Evolutionary conservation across 2,113 vertebrate genomes (phyloP).

Genomic region (Varanus salvator): DNA sequence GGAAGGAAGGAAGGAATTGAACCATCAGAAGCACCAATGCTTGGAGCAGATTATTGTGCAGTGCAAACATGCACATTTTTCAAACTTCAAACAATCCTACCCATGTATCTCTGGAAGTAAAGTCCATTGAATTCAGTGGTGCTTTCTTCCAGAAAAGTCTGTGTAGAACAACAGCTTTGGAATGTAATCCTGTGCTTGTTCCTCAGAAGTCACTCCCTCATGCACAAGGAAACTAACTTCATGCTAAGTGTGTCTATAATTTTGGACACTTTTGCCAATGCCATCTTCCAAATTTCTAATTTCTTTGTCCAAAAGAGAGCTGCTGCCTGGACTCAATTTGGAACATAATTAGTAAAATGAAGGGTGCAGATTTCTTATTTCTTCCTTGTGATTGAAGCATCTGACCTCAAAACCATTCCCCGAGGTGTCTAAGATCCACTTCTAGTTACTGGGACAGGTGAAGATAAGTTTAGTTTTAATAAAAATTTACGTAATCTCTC

Average conservation of each 20-base stretch:
- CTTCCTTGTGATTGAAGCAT: background rate
- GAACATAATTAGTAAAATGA: background rate
- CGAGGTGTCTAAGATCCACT: background rate
- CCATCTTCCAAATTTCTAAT: background rate
- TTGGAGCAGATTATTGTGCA: background rate
- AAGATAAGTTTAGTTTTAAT: too few relatives aligned
- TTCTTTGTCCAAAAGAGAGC: background rate
- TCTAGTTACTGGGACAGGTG: too few relatives aligned
- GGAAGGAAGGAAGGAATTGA: background rate
- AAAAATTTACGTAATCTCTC: too few relatives aligned
- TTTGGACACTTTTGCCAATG: background rate
- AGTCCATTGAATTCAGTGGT: background rate
- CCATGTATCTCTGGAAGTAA: background rate
- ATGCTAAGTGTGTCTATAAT: background rate
- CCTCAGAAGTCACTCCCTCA: background rate
- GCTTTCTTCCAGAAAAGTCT: background rate
- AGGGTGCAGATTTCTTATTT: background rate
- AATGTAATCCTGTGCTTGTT: background rate
- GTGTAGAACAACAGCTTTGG: background rate
- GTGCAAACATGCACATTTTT: background rate
- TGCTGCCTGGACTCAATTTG: background rate
- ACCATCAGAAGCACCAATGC: background rate
- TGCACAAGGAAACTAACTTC: background rate
- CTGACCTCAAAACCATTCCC: background rate
- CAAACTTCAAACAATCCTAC: background rate